Percentiles rank a stretch among this genome's conserved stretches.
These are phyloP conservation scores for Pyrgilauda ruficollis DNA, from an alignment of 2,113 vertebrate genomes.

Conservation along the genomic window DNA sequence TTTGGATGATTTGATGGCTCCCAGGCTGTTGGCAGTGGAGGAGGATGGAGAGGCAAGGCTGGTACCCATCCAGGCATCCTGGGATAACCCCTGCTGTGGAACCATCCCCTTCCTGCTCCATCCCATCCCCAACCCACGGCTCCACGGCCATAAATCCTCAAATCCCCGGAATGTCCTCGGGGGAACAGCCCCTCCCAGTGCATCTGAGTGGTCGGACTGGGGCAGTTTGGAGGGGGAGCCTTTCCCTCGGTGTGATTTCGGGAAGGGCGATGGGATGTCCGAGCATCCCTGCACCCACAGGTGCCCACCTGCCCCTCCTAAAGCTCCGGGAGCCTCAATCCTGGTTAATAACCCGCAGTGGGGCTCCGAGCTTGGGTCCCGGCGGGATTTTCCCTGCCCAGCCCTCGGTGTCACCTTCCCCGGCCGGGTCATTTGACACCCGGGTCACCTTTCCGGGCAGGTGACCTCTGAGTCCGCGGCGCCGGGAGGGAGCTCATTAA, in stretches of 20 bases:
- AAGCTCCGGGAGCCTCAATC: not conserved
- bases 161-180: fast-evolving
- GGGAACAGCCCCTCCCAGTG: not conserved
- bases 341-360: not conserved
- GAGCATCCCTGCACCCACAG: not conserved
- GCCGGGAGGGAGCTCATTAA: not conserved
- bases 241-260: not conserved
- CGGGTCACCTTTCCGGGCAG: not conserved
- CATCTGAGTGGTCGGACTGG: fast-evolving
- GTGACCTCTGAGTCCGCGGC: not conserved
- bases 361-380: not conserved
- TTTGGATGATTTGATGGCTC: not conserved
- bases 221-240: fast-evolving
- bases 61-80: not conserved
- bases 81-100: not conserved
- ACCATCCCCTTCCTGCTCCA: not conserved
- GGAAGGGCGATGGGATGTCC: fast-evolving
- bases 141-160: not conserved
- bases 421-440: not conserved
- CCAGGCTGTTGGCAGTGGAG: not conserved
- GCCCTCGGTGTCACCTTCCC: conserved; percentile 1
- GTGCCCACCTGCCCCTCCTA: not conserved
- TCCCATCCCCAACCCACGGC: not conserved
- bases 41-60: not conserved
- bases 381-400: not conserved